phyloP scores from a whole-genome alignment of 35 echinoderm and acorn worm species.

The Acanthaster planci region DNA sequence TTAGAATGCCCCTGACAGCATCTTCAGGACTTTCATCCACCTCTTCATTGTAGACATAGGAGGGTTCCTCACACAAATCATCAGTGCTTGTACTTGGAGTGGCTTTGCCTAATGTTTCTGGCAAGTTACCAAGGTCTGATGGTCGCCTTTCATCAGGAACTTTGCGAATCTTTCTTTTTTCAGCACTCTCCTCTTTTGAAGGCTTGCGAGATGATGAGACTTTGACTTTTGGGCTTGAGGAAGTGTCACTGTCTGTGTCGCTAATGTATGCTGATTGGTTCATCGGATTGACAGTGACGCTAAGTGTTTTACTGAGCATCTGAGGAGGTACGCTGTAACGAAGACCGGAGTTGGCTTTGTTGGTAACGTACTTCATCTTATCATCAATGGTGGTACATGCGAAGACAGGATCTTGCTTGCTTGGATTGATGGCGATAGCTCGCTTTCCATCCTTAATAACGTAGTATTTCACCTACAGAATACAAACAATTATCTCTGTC shows the following conservation, averaged over 20 bases:
- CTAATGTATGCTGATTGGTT: slow-evolving; percentile 69
- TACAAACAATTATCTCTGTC: background rate
- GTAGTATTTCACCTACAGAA: slow-evolving; percentile 66
- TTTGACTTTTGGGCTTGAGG: slow-evolving; percentile 6
- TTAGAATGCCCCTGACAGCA: slow-evolving; percentile 73
- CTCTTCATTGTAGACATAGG: slow-evolving; percentile 96
- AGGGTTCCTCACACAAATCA: slow-evolving; percentile 81
- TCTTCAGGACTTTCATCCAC: slow-evolving; percentile 82
- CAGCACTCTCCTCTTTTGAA: slow-evolving; percentile 31
- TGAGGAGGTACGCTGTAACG: slow-evolving; percentile 70
- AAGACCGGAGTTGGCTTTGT: slow-evolving; percentile 65
- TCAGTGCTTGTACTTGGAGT: slow-evolving; percentile 58
- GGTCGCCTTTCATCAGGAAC: background rate
- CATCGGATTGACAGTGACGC: slow-evolving; percentile 89
- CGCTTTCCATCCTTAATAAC: slow-evolving; percentile 82
- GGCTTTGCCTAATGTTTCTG: background rate
- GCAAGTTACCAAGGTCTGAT: background rate
- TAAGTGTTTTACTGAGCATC: slow-evolving; percentile 79
- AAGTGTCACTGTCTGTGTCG: slow-evolving; percentile 81
- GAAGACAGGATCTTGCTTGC: slow-evolving; percentile 84
- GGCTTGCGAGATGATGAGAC: slow-evolving; percentile 19
- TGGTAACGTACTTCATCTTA: slow-evolving; percentile 81
- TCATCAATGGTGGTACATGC: slow-evolving; percentile 86
- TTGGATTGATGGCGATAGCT: slow-evolving; percentile 49
- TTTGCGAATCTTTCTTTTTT: slow-evolving; percentile 12